These are phyloP conservation scores for Tipula lateralis DNA, from an alignment of 2,888 invertebrate genomes.

Conservation along the genomic window DNA sequence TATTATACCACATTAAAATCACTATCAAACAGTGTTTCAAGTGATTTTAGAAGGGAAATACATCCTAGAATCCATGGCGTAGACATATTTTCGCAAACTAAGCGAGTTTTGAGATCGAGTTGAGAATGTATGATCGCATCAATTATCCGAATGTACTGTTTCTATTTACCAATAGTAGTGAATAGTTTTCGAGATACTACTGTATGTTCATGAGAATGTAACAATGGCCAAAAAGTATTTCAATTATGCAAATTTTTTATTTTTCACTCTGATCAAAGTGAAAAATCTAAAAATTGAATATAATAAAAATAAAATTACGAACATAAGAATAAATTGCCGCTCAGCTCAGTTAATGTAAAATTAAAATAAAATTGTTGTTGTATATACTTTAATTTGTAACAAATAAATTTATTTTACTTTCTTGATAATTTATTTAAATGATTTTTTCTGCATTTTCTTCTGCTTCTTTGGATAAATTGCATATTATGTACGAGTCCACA, in stretches of 20 bases:
- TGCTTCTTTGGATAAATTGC: background rate
- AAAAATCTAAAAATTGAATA: background rate
- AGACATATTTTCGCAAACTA: too few species aligned
- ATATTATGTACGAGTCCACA: background rate
- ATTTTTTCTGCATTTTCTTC: background rate
- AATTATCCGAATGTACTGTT: too few species aligned
- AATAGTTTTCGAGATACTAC: background rate
- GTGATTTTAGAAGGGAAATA: too few species aligned
- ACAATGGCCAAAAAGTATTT: background rate
- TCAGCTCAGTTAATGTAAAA: conserved; percentile 11
- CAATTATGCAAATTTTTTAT: background rate
- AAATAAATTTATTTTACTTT: conserved; percentile 19
- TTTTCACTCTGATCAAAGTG: background rate
- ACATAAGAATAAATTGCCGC: conserved; percentile 4
- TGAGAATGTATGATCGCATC: too few species aligned
- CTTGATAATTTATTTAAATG: conserved; percentile 24
- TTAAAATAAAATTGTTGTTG: background rate
- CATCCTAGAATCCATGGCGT: too few species aligned
- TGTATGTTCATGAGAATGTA: background rate
- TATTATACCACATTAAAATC: too few species aligned
- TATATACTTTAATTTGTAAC: background rate
- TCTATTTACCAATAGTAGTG: too few species aligned
- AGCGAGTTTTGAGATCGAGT: too few species aligned
- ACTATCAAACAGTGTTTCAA: too few species aligned
- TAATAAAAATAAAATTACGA: conserved; percentile 11